Evolutionary conservation across 2,888 invertebrate species (phyloP), one percentile per base, ranked within the genome.

Genomic region (Sycophila texana): DNA sequence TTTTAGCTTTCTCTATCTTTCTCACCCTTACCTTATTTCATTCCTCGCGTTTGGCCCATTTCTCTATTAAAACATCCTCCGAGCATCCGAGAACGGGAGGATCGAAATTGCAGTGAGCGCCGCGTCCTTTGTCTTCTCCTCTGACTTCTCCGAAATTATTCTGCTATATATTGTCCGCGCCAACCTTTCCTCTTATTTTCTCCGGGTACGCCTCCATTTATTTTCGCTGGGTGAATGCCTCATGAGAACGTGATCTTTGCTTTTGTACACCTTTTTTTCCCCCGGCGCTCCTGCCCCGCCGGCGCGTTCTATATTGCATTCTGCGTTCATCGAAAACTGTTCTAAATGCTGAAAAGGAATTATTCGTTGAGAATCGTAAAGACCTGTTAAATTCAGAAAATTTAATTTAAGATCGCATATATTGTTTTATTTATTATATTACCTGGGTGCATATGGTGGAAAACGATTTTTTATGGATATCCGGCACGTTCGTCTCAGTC

Each of bases 181-280:
- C 30, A 0, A 53, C 10, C 55, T 65, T 71, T 70, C 65, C 58
- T 47, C 47, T 77, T 14, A 16, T 58, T 65, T 49, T 57, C 65
- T 70, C 57, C 63, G 0, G n/a, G 18, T 14, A 2, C 26, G 14
- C 49, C 58, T 26, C 51, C 26, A 30, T 20, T 77, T 57, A 63
- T 70, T 57, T 57, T 76, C 18, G 58, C 39, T 13, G 47, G 57
- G 49, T 65, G 16, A 71, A 65, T 65, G 77, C 49, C 70, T 71
- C 57, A 26, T 65, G 63, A 61, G 71, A 77, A 57, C 55, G 26
- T 18, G n/a, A 68, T 10, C 49, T 55, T 18, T 30, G 16, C 61
- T 14, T 30, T 68, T 5, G 4, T 16, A 12, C 7, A 20, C 16
- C 26, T 51, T 53, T 53, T 4, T 53, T 16, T 22, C 26, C 53